Conservation (phyloP, 2,888 invertebrate genomes). For the Caenorhabditis sp. region DNA sequence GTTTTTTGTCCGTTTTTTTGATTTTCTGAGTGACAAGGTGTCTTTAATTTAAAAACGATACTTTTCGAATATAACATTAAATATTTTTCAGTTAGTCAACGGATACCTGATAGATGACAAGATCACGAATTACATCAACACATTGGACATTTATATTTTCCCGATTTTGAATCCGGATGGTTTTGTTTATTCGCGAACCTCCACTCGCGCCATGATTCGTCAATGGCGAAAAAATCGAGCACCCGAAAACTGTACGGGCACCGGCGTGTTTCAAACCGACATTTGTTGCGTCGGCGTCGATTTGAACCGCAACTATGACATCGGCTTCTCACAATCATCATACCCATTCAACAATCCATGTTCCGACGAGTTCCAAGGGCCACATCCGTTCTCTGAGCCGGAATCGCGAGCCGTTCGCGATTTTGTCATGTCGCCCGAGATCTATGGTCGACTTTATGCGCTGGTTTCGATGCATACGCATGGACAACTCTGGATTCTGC, state of each 20-base stretch:
- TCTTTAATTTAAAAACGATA: too few species aligned
- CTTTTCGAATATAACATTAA: not conserved
- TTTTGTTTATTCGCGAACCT: slow-evolving; percentile 61
- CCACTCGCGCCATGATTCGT: slow-evolving; percentile 52
- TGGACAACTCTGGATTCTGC: slow-evolving; percentile 69
- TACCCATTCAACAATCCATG: slow-evolving; percentile 69
- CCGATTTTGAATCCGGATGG: slow-evolving; percentile 70
- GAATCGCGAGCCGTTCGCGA: slow-evolving; percentile 67
- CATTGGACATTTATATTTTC: slow-evolving; percentile 64
- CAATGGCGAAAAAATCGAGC: slow-evolving; percentile 70
- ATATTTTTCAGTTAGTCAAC: slow-evolving; percentile 49
- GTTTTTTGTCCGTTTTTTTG: too few species aligned
- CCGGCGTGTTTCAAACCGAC: slow-evolving; percentile 52
- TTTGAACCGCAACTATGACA: slow-evolving; percentile 69
- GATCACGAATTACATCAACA: slow-evolving; percentile 61
- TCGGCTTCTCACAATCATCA: slow-evolving; percentile 55
- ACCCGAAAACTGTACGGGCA: slow-evolving; percentile 63
- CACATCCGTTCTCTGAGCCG: slow-evolving; percentile 68
- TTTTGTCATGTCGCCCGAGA: slow-evolving; percentile 57
- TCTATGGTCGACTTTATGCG: slow-evolving; percentile 63
- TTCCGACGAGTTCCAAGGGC: slow-evolving; percentile 69
- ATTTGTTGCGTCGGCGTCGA: slow-evolving; percentile 68
- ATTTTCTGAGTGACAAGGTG: too few species aligned
- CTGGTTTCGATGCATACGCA: slow-evolving; percentile 69
- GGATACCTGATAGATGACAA: slow-evolving; percentile 52